phyloP scores from a whole-genome alignment of 2,888 invertebrate species.

The Panzeria rudis region DNA sequence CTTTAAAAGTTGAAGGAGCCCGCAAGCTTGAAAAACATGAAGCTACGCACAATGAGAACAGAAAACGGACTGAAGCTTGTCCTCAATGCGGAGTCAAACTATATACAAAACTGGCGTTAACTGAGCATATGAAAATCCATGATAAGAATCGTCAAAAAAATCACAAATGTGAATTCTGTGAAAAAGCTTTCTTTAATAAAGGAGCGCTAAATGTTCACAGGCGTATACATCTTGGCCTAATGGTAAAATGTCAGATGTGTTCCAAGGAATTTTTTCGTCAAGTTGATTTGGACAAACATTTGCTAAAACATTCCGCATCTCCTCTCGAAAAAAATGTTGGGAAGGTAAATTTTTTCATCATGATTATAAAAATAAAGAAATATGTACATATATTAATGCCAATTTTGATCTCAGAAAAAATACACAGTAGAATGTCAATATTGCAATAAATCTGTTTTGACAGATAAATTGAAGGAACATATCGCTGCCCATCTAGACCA shows the following conservation, averaged over 20 bases:
- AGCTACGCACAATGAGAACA: slow-evolving; percentile 64
- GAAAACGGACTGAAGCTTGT: slow-evolving; percentile 55
- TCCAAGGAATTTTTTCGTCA: slow-evolving; percentile 55
- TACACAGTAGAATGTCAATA: slow-evolving; percentile 48
- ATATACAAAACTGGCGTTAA: slow-evolving; percentile 31
- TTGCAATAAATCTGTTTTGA: slow-evolving; percentile 26
- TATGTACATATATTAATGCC: neutral
- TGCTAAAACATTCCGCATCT: slow-evolving; percentile 36
- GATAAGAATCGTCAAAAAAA: slow-evolving; percentile 66
- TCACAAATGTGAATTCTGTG: slow-evolving; percentile 72
- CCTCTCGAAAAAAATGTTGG: neutral
- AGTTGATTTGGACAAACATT: slow-evolving; percentile 53
- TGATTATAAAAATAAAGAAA: neutral
- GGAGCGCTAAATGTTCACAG: slow-evolving; percentile 73
- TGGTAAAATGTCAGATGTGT: slow-evolving; percentile 51
- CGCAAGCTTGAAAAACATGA: slow-evolving; percentile 51
- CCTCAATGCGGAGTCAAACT: slow-evolving; percentile 50
- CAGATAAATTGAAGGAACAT: slow-evolving; percentile 40
- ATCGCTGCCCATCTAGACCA: slow-evolving; percentile 47
- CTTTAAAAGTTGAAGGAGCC: slow-evolving; percentile 9
- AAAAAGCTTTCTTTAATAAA: slow-evolving; percentile 71
- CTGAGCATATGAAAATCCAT: slow-evolving; percentile 73
- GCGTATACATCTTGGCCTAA: slow-evolving; percentile 55
- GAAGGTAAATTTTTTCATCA: slow-evolving; percentile 8
- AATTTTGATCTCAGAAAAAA: slow-evolving; percentile 10